These are phyloP conservation scores for Suncus etruscus DNA, from an alignment of 2,113 vertebrate genomes.

Conservation along the genomic window DNA sequence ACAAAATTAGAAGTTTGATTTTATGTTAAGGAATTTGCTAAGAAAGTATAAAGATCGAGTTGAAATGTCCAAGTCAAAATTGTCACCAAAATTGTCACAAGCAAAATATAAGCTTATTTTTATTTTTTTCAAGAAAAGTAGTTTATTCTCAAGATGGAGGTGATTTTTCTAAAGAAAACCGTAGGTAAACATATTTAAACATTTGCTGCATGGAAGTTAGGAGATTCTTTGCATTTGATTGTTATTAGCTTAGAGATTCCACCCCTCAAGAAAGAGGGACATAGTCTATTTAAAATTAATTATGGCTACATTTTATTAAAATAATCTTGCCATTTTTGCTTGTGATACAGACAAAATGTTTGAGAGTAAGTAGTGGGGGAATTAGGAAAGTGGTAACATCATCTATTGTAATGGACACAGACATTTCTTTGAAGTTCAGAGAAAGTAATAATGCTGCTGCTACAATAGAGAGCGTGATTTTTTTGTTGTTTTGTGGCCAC, in stretches of 20 bases:
- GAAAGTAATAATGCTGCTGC: background rate
- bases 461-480: background rate
- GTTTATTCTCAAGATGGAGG: background rate
- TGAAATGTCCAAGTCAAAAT: background rate
- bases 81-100: background rate
- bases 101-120: background rate
- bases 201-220: background rate
- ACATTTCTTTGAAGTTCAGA: background rate
- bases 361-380: background rate
- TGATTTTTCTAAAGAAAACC: background rate
- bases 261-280: background rate
- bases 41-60: too few relatives aligned
- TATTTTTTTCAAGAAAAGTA: background rate
- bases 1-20: too few relatives aligned
- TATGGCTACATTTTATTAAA: background rate
- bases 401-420: background rate
- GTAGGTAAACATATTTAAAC: background rate
- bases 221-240: too few relatives aligned
- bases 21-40: too few relatives aligned
- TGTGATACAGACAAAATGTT: background rate
- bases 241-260: too few relatives aligned
- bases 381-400: background rate
- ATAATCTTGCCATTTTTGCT: background rate
- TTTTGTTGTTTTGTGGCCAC: too few relatives aligned
- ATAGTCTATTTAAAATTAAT: background rate